A percentile compares a stretch with the other conserved stretches of the same genome.
phyloP scores from a whole-genome alignment of 2,113 vertebrate genomes.

The Sylvilagus bachmani region DNA sequence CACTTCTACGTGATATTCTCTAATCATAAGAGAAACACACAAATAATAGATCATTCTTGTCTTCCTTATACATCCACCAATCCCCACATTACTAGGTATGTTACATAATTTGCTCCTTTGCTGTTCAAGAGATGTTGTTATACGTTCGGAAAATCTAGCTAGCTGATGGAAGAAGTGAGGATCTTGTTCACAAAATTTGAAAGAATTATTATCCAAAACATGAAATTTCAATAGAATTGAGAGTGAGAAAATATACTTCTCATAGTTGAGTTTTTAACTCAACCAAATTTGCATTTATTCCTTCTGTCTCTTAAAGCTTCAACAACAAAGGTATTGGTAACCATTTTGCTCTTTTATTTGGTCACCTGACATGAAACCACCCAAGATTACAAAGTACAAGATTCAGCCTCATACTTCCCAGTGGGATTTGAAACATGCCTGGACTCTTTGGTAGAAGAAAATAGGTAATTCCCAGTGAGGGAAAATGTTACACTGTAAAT shows the following conservation, averaged over 20 bases:
- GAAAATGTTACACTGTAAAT: slow-evolving; percentile 63
- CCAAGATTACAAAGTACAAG: slow-evolving; percentile 50
- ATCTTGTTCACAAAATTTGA: slow-evolving; percentile 7
- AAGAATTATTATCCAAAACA: slow-evolving; percentile 21
- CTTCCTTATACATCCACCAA: neutral
- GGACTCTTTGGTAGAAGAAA: slow-evolving; percentile 68
- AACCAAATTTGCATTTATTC: slow-evolving; percentile 37
- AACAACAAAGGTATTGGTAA: slow-evolving; percentile 41
- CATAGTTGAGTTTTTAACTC: slow-evolving; percentile 35
- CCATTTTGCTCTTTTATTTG: slow-evolving; percentile 60
- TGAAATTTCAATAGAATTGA: slow-evolving; percentile 41
- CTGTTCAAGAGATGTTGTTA: slow-evolving; percentile 25
- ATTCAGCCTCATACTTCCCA: slow-evolving; percentile 57
- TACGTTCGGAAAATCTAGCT: neutral
- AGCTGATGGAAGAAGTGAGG: neutral
- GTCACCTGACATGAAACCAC: slow-evolving; percentile 57
- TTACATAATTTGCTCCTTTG: neutral
- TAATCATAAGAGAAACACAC: slow-evolving; percentile 24
- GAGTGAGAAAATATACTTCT: slow-evolving; percentile 5
- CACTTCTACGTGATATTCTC: slow-evolving; percentile 35
- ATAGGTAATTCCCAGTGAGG: slow-evolving; percentile 73
- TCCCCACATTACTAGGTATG: neutral
- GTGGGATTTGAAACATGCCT: slow-evolving; percentile 69
- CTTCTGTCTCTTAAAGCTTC: slow-evolving; percentile 50
- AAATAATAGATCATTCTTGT: neutral